Percentiles rank a stretch among this genome's conserved stretches.
Evolutionary conservation across 2,888 invertebrate genomes (phyloP).

Genomic region (Apodemia zela): DNA sequence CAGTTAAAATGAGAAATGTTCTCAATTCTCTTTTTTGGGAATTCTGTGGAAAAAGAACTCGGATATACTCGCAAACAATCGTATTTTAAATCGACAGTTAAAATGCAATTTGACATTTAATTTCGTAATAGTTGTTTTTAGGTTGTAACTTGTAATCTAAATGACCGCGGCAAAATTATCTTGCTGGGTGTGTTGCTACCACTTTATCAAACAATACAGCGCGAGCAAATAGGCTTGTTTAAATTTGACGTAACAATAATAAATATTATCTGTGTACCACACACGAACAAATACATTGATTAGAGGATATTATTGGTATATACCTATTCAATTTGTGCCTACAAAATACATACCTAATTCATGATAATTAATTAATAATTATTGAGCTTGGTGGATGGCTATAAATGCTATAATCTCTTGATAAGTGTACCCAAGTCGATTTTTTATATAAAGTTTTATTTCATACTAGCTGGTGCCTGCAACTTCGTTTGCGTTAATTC

Average conservation of each 20-base stretch:
- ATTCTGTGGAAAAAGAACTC: not conserved
- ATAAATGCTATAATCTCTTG: too few relatives aligned
- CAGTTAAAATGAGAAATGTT: too few relatives aligned
- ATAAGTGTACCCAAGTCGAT: too few relatives aligned
- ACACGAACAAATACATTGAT: constrained; percentile 5
- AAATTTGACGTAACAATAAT: constrained; percentile 4
- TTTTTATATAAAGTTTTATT: too few relatives aligned
- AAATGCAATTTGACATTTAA: not conserved
- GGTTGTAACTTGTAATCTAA: constrained; percentile 16
- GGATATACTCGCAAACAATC: not conserved
- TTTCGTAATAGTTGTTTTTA: constrained; percentile 5
- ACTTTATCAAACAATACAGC: constrained; percentile 18
- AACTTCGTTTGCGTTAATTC: too few relatives aligned
- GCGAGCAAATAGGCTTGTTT: constrained; percentile 11
- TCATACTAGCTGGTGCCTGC: too few relatives aligned
- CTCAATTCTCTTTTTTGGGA: too few relatives aligned
- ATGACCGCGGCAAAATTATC: constrained; percentile 3
- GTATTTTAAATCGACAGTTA: not conserved
- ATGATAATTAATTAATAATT: too few relatives aligned
- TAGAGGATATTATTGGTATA: not conserved
- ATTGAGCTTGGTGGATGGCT: too few relatives aligned
- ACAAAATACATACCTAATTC: too few relatives aligned
- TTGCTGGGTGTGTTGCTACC: constrained; percentile 20
- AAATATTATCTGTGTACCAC: constrained; percentile 3
- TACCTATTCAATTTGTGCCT: not conserved